A percentile compares a stretch with the other conserved stretches of the same genome.
Conservation (phyloP, 2,113 vertebrate genomes). For the Verasper variegatus region DNA sequence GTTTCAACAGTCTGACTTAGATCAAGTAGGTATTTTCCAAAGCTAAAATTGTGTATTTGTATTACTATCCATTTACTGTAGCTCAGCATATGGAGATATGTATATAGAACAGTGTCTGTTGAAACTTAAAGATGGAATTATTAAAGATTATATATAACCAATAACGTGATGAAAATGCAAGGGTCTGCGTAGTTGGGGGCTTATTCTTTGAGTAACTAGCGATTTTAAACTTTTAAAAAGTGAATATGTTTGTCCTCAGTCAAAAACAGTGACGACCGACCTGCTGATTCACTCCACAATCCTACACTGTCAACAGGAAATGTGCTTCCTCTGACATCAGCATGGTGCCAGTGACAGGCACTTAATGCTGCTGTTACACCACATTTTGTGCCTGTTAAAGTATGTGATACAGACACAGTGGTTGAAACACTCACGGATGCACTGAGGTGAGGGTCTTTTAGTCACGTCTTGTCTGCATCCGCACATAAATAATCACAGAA, state of each 20-base stretch:
- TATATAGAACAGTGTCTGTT: not conserved
- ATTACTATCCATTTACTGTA: not conserved
- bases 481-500: not conserved
- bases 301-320: slow-evolving; percentile 2
- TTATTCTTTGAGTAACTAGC: too few relatives aligned
- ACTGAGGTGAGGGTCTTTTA: slow-evolving; percentile 10
- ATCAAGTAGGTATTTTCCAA: not conserved
- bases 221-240: not conserved
- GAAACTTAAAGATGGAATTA: not conserved
- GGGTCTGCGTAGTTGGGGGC: not conserved
- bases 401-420: not conserved
- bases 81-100: not conserved
- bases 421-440: not conserved
- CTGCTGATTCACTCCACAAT: not conserved
- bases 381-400: slow-evolving; percentile 23
- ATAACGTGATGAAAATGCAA: not conserved
- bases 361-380: slow-evolving; percentile 12
- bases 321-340: not conserved
- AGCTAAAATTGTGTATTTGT: not conserved
- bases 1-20: not conserved
- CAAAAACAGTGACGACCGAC: not conserved
- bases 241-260: not conserved
- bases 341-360: not conserved
- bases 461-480: slow-evolving; percentile 7
- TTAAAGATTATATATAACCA: not conserved